Conservation (phyloP, 2,113 vertebrate genomes). For the Panthera leo region DNA sequence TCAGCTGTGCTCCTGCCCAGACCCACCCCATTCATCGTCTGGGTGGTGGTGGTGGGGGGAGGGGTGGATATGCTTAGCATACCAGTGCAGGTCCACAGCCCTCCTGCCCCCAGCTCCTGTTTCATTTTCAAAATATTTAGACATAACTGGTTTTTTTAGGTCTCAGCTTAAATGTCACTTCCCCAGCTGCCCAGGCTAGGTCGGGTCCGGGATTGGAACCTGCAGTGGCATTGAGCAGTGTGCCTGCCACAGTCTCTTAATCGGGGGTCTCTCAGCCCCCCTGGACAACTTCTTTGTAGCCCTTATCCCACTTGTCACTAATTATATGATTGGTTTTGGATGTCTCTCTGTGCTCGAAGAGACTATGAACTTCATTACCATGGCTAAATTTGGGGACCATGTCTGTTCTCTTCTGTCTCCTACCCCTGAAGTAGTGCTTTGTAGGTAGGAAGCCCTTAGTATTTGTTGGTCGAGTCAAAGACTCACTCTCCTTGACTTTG, state of each 20-base stretch:
- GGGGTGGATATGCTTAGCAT: background rate
- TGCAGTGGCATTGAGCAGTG: background rate
- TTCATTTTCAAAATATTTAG: constrained; percentile 30
- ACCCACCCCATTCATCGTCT: background rate
- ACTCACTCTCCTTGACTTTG: background rate
- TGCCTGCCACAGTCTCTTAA: background rate
- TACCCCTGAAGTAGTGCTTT: background rate
- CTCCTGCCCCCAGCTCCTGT: background rate
- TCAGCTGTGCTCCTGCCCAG: background rate
- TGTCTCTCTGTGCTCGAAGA: background rate
- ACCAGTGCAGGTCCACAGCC: too few species aligned
- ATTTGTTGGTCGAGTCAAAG: background rate
- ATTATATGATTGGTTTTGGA: background rate
- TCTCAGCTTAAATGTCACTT: background rate
- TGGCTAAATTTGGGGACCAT: background rate
- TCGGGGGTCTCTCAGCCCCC: background rate
- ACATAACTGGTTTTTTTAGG: background rate
- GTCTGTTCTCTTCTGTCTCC: background rate
- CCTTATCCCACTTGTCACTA: background rate
- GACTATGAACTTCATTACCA: background rate
- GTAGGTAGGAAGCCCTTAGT: background rate
- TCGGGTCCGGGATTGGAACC: background rate
- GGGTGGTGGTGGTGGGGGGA: background rate
- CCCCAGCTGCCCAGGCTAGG: background rate
- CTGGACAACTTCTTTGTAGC: background rate